Percentiles rank a stretch among this genome's conserved stretches.
Conservation (phyloP, 2,113 vertebrate species). For the Pteruthius melanotis region DNA sequence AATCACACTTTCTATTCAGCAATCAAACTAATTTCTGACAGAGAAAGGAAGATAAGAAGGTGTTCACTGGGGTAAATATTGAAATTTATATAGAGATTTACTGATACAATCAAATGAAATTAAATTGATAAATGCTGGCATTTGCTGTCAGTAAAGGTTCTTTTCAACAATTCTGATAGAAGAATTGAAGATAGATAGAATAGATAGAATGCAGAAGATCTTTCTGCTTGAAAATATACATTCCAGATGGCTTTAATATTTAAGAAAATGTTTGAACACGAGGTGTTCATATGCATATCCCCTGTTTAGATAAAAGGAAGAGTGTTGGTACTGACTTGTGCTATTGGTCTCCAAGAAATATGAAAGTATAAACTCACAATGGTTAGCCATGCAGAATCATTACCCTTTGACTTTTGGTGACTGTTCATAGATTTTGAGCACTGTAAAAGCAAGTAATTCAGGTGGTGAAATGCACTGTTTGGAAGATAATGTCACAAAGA, state of each 20-base stretch:
- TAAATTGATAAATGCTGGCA: background rate
- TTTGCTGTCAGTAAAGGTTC: conserved; percentile 17
- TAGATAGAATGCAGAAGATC: background rate
- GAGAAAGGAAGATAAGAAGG: background rate
- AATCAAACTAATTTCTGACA: conserved; percentile 4
- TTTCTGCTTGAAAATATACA: background rate
- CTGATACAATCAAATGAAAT: background rate
- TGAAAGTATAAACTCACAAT: background rate
- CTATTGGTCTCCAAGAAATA: background rate
- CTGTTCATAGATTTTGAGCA: background rate
- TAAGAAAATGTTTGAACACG: background rate
- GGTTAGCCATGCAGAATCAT: background rate
- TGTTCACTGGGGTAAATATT: conserved; percentile 1
- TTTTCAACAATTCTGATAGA: conserved; percentile 27
- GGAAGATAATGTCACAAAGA: background rate
- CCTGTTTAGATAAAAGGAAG: background rate
- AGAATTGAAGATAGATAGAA: no score
- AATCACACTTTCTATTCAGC: background rate
- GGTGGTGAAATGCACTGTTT: background rate
- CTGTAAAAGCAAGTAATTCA: background rate
- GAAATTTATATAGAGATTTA: background rate
- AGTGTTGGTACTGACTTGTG: background rate
- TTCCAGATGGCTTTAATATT: background rate
- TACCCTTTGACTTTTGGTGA: background rate
- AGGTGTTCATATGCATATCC: background rate